Base-by-base conservation (phyloP, 2,797 vertebrate species). In the Poecilia picta region DNA sequence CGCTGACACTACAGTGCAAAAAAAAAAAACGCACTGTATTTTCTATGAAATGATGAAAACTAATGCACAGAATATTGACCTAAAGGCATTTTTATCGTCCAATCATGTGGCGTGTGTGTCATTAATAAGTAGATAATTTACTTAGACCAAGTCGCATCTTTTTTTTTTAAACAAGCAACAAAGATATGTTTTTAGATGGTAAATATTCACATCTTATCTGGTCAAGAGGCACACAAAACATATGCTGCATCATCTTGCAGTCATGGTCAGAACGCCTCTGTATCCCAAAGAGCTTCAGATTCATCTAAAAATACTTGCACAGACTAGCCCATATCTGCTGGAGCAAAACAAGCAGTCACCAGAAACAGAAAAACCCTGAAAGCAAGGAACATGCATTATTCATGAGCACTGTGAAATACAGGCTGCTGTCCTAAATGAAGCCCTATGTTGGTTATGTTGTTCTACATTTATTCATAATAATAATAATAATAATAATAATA, bases 371-470 rank as follows among this genome's bases (percentile, higher is more conserved):
- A 86, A 85, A 81, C 72, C 77, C 77, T 57, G 70, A 82, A 23
- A 78, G 73, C 46, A 87, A 53, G 78, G 78, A 25, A 15, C 81
- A 91, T 92, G 25, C 86, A 92, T 91, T 91, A 93, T 91, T 92
- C 78, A 94, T 83, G 83, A 15, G 80, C 79, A 79, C 33, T 36
- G 49, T 87, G 78, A 87, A 86, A 90, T 79, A 71, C 33, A 73
- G 75, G 77, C 83, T 81, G 78, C 77, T 73, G 57, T 66, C 59
- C 39, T 45, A 36, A 82, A 78, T 72, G 59, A 85, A 70, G 76
- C 55, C 66, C 20, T 75, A 25, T 49, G 46, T 62, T 39, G 5
- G 2, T 39, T 11, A n/a, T 72, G 25, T 15, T 76, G 51, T 74
- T 68, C 70, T 33, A 43, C 39, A 57, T 73, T 62, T n/a, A 33